Evolutionary conservation across 2,888 invertebrate species (phyloP).

Genomic region (Ornithoptera priamus): DNA sequence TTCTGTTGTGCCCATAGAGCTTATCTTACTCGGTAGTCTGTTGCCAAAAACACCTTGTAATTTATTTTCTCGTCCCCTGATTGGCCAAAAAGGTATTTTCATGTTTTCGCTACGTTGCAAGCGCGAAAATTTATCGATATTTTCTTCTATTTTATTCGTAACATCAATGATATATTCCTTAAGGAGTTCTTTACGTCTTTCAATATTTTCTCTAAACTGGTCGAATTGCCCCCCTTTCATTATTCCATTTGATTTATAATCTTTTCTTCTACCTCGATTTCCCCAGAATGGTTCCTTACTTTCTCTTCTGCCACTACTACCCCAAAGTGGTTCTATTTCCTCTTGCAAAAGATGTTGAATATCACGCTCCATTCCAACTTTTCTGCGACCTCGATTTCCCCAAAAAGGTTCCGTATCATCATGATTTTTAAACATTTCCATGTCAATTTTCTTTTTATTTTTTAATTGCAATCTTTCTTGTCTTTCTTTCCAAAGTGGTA

Average conservation of each 20-base stretch:
- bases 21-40: conserved; percentile 23
- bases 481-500: not conserved
- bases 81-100: conserved; percentile 50
- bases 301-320: conserved; percentile 58
- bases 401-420: not conserved
- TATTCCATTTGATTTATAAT: conserved; percentile 34
- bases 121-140: conserved; percentile 53
- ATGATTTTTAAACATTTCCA: not conserved
- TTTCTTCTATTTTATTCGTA: conserved; percentile 51
- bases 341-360: not conserved
- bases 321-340: conserved; percentile 65
- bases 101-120: conserved; percentile 42
- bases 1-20: conserved; percentile 25
- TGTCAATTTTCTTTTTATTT: not conserved
- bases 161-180: conserved; percentile 51
- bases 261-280: conserved; percentile 56
- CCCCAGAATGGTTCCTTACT: conserved; percentile 66
- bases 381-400: not conserved
- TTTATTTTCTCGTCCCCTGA: conserved; percentile 52
- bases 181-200: conserved; percentile 49
- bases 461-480: not conserved
- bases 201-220: conserved; percentile 61
- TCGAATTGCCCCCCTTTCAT: conserved; percentile 22
- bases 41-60: conserved; percentile 37
- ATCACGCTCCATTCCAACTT: not conserved